Evolutionary conservation across 2,888 invertebrate genomes (phyloP).

Genomic region (Mermis nigrescens): DNA sequence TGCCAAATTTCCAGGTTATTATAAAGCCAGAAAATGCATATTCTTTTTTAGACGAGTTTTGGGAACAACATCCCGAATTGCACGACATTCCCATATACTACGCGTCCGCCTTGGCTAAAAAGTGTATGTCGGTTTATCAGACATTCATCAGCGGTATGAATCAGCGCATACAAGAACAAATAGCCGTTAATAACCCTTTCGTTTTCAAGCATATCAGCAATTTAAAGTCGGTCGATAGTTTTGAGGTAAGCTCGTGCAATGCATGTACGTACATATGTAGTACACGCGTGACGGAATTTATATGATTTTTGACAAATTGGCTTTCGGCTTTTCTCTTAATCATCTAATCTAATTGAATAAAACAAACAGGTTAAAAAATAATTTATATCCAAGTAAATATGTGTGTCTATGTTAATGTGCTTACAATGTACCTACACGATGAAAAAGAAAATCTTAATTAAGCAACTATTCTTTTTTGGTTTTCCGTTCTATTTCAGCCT

Average conservation of each 20-base stretch:
- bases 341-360: no score
- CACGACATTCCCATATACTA: conserved; percentile 98
- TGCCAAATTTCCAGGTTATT: background rate
- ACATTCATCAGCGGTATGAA: conserved; percentile 99
- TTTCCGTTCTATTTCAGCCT: no score
- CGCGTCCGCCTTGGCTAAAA: conserved; percentile 93
- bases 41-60: conserved; percentile 62
- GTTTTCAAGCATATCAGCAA: conserved; percentile 76
- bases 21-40: background rate
- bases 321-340: no score
- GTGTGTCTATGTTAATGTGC: no score
- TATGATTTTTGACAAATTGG: no score
- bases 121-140: conserved; percentile 99
- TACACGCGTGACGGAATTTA: background rate
- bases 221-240: conserved; percentile 28
- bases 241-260: no score
- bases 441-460: background rate
- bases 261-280: background rate
- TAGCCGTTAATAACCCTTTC: conserved; percentile 93
- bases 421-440: no score
- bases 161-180: conserved; percentile 80
- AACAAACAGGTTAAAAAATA: no score
- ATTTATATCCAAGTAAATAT: no score
- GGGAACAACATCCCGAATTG: conserved; percentile 85
- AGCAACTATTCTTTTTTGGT: background rate